Evolutionary conservation across 2,797 vertebrate genomes (phyloP).

Genomic region (Coccyzus lansbergi): DNA sequence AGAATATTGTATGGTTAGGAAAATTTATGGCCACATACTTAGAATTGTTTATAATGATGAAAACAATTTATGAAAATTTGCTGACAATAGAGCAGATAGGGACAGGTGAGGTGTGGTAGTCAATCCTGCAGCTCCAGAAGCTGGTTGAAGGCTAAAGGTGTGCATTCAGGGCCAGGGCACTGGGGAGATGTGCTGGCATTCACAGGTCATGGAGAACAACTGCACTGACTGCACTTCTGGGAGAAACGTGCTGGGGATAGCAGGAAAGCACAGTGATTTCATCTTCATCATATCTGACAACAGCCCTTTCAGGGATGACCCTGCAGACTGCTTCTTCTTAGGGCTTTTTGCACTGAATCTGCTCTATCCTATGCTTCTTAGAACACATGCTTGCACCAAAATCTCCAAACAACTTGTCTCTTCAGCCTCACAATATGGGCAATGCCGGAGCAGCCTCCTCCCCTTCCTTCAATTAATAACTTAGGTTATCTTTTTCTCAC

Average conservation of each 20-base stretch:
- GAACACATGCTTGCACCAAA: neutral
- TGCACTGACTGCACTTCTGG: neutral
- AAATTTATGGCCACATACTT: neutral
- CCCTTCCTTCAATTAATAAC: neutral
- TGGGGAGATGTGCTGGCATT: neutral
- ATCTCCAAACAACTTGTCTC: neutral
- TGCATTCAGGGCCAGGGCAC: neutral
- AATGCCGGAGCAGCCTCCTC: neutral
- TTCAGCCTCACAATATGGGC: neutral
- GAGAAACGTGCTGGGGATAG: constrained; percentile 26
- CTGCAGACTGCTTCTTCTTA: neutral
- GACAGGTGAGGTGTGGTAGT: neutral
- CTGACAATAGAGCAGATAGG: neutral
- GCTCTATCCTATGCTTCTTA: neutral
- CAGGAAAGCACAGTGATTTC: constrained; percentile 3
- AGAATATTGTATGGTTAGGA: neutral
- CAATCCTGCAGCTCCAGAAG: neutral
- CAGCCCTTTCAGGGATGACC: neutral
- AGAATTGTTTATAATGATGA: neutral
- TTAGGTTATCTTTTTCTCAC: neutral
- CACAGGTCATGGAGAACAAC: constrained; percentile 39
- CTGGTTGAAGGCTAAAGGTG: neutral
- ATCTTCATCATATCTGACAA: neutral
- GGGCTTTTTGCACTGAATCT: neutral
- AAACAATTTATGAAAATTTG: neutral